Percentiles rank a stretch among this genome's conserved stretches.
Evolutionary conservation across 2,888 invertebrate species (phyloP).

Genomic region (Eucera pruinosa): DNA sequence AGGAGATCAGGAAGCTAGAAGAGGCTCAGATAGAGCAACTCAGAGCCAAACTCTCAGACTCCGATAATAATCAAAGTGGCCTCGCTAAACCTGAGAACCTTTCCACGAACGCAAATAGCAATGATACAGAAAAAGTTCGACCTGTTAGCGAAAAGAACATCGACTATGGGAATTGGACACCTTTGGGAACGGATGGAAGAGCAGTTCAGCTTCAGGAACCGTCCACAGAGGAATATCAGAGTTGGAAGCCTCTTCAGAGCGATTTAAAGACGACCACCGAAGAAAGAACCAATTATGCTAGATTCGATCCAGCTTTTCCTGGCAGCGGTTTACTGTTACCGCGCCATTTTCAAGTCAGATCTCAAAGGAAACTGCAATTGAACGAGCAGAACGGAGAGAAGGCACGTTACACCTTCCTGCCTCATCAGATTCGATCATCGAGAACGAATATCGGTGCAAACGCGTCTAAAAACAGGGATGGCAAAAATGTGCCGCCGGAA

Average conservation of each 20-base stretch:
- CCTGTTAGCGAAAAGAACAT: constrained; percentile 40
- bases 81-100: constrained; percentile 21
- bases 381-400: constrained; percentile 31
- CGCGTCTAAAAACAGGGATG: constrained; percentile 83
- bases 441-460: constrained; percentile 81
- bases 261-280: constrained; percentile 85
- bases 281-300: constrained; percentile 62
- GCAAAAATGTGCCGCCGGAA: constrained; percentile 88
- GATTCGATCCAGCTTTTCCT: constrained; percentile 40
- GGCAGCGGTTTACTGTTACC: constrained; percentile 58
- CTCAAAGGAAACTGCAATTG: constrained; percentile 60
- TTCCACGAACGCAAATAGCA: constrained; percentile 12
- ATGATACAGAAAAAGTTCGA: constrained; percentile 17
- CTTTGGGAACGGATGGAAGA: constrained; percentile 72
- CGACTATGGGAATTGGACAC: constrained; percentile 79
- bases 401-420: constrained; percentile 70
- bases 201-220: constrained; percentile 59
- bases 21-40: constrained; percentile 71
- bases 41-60: constrained; percentile 53
- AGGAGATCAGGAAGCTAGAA: constrained; percentile 64
- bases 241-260: constrained; percentile 86
- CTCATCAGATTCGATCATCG: constrained; percentile 73
- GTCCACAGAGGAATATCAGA: constrained; percentile 70
- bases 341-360: constrained; percentile 67
- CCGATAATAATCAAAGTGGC: constrained; percentile 44